These are phyloP conservation scores for Heliopora coerulea DNA, from an alignment of 92 coral and sea anemone species.

Conservation along the genomic window DNA sequence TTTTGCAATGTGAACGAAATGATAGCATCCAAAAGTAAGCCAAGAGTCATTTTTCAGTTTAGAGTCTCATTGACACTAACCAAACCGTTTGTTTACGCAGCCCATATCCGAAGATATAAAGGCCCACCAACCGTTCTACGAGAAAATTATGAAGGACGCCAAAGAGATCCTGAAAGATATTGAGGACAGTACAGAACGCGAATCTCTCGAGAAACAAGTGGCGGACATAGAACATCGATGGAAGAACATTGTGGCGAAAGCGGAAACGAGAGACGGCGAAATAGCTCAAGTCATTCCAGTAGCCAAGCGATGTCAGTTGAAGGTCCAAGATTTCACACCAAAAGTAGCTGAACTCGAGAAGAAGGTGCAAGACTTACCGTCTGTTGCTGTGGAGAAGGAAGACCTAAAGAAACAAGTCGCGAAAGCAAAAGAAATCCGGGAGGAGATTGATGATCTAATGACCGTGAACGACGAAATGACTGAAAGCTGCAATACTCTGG, in stretches of 20 bases:
- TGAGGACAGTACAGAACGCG: constrained; percentile 80
- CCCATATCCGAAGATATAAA: constrained; percentile 71
- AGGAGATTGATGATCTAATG: constrained; percentile 3
- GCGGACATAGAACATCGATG: constrained; percentile 65
- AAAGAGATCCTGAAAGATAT: constrained; percentile 61
- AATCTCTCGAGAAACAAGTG: constrained; percentile 71
- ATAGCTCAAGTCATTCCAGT: constrained; percentile 64
- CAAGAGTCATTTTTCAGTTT: too few species aligned
- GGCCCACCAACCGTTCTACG: constrained; percentile 78
- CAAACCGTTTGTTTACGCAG: constrained; percentile 59
- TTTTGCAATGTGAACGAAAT: too few species aligned
- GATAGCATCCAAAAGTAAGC: too few species aligned
- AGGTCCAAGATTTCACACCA: constrained; percentile 60
- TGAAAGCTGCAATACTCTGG: constrained; percentile 31
- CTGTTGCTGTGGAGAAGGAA: constrained; percentile 60
- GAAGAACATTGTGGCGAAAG: constrained; percentile 63
- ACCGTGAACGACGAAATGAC: constrained; percentile 27
- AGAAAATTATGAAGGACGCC: constrained; percentile 68
- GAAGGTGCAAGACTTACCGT: constrained; percentile 47
- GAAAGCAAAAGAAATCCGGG: constrained; percentile 48
- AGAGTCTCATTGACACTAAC: too few species aligned
- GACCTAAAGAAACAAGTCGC: constrained; percentile 70
- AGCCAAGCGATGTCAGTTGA: constrained; percentile 70
- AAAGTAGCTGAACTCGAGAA: constrained; percentile 35
- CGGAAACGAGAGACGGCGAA: constrained; percentile 65